Evolutionary conservation across 2,113 vertebrate genomes (phyloP).

Genomic region (Muntiacus muntjak): DNA sequence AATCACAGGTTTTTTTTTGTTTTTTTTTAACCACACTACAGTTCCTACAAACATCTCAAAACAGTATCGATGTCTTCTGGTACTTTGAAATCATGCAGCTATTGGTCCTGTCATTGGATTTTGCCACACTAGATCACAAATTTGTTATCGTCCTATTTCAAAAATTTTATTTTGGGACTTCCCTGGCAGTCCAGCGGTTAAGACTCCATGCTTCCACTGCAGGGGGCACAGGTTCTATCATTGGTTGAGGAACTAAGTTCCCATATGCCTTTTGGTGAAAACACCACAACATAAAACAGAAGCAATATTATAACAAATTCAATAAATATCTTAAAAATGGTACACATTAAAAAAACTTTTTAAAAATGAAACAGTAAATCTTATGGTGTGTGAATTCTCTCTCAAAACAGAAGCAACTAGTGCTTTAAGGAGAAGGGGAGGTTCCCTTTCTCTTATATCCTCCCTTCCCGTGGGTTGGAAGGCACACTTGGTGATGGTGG

Average conservation of each 20-base stretch:
- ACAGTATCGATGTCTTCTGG: background rate
- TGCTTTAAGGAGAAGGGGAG: background rate
- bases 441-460: background rate
- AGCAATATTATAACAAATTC: background rate
- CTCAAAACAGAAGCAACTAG: background rate
- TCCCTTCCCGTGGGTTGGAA: background rate
- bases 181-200: background rate
- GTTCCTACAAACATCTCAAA: constrained; percentile 3
- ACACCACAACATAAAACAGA: background rate
- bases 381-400: background rate
- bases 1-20: background rate
- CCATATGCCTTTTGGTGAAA: background rate
- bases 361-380: background rate
- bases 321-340: background rate
- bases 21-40: background rate
- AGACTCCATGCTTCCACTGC: background rate
- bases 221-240: background rate
- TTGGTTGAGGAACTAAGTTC: background rate
- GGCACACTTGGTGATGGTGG: background rate
- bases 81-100: constrained; percentile 12
- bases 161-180: background rate
- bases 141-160: background rate
- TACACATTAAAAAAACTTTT: background rate
- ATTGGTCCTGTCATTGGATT: background rate
- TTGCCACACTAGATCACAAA: background rate